Evolutionary conservation across 2,113 vertebrate genomes (phyloP), one percentile per base, ranked within the genome.

Genomic region (Clarias gariepinus): DNA sequence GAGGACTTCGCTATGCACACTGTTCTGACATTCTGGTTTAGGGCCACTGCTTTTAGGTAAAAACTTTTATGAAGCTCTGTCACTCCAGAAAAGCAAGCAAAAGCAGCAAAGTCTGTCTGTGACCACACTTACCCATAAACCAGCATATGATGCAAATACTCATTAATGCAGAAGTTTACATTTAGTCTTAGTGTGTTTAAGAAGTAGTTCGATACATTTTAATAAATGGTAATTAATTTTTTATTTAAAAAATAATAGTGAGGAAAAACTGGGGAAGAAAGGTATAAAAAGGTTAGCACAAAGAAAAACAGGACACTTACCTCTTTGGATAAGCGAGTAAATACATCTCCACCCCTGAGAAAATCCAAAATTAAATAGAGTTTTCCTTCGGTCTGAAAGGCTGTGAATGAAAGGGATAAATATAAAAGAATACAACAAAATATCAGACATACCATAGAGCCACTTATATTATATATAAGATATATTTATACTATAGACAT

Each of bases 291-390:
- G 0, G 53, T 63, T 81, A 82, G 69, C 69, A 82, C 30, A 30
- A 55, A 66, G 89, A 81, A 87, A 69, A 81, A 78, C 90, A 12
- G 82, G 89, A 76, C 86, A 93, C 96, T 95, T 96, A 98, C 98
- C 97, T 99, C 98, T 99, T 98, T 99, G 96, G 98, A 99, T 97
- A 99, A 97, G 94, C 98, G 97, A 87, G 98, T 99, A 96, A 99
- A 99, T 91, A 99, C 97, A 95, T 99, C 98, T 94, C 98, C 98
- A 95, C 98, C 98, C 96, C 97, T 99, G 97, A 99, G 98, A 97
- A 99, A 99, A 96, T 99, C 97, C 96, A 99, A 85, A 95, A 99
- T 99, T 97, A 99, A 97, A 96, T 98, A 99, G 86, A 99, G 96
- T 94, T 99, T 99, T 94, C 98, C 98, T 97, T 99, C 98, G 88